Percentiles rank a stretch among this genome's conserved stretches.
Conservation (phyloP, 1,140 invertebrate genomes). For the Drusus annulatus region DNA sequence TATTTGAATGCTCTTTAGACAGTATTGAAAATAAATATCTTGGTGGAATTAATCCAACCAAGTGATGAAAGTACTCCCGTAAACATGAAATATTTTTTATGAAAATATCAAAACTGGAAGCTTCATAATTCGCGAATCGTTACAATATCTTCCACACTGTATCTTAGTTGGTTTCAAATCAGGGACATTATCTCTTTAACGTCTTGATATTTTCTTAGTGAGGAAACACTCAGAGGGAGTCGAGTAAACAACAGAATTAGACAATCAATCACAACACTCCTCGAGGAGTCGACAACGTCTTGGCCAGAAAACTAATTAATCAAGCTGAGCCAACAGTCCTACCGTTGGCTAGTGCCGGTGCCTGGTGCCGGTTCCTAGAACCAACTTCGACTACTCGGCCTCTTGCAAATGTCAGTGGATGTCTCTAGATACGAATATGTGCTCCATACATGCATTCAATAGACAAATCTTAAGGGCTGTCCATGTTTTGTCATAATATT, state of each 20-base stretch:
- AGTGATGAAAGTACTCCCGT: too few relatives aligned
- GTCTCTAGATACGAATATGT: constrained; percentile 18
- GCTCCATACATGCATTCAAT: neutral
- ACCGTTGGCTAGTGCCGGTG: too few relatives aligned
- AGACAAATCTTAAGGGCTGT: neutral
- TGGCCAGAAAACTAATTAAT: constrained; percentile 37
- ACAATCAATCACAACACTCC: constrained; percentile 34
- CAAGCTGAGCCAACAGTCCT: constrained; percentile 23
- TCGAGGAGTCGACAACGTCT: constrained; percentile 3
- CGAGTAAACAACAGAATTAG: constrained; percentile 15
- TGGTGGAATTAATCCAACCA: too few relatives aligned
- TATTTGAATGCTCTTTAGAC: too few relatives aligned
- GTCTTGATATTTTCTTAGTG: constrained; percentile 25
- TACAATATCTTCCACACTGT: too few relatives aligned
- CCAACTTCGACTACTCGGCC: constrained; percentile 20
- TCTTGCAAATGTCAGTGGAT: constrained; percentile 29
- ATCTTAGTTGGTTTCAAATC: too few relatives aligned
- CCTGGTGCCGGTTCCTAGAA: too few relatives aligned
- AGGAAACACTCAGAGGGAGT: constrained; percentile 7
- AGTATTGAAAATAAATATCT: too few relatives aligned
- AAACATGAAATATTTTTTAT: too few relatives aligned
- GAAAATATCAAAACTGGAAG: too few relatives aligned
- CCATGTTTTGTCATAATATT: too few relatives aligned
- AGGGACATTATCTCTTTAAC: neutral
- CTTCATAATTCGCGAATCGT: too few relatives aligned